A percentile compares a stretch with the other conserved stretches of the same genome.
phyloP scores from a whole-genome alignment of 2,797 vertebrate species.

The Podargus strigoides region DNA sequence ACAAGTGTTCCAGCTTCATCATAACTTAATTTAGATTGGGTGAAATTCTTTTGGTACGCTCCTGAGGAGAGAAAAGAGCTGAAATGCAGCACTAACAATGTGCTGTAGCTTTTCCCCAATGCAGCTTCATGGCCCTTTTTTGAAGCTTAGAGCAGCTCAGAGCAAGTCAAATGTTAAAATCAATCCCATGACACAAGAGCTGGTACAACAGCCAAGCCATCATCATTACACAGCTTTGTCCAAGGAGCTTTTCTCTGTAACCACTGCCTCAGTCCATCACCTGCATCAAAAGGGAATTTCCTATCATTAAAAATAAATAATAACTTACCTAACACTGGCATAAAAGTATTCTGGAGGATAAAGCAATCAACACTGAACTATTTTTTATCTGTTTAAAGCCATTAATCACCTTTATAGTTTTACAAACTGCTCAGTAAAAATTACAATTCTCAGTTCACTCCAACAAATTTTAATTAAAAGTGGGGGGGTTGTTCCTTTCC shows the following conservation, averaged over 20 bases:
- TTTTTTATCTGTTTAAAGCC: not conserved
- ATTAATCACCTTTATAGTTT: not conserved
- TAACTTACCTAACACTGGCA: not conserved
- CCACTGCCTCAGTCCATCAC: not conserved
- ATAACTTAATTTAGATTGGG: not conserved
- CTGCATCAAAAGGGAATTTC: not conserved
- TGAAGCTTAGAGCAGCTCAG: not conserved
- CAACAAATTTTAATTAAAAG: not conserved
- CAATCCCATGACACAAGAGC: not conserved
- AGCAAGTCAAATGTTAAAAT: not conserved
- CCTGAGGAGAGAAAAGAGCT: not conserved
- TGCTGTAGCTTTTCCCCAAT: not conserved
- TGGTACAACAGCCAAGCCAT: not conserved
- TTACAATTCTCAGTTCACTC: not conserved
- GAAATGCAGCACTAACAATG: not conserved
- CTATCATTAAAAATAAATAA: not conserved
- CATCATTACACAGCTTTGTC: not conserved
- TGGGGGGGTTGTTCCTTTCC: not conserved
- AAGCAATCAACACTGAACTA: not conserved
- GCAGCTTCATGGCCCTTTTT: not conserved
- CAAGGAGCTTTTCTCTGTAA: not conserved
- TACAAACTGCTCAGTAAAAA: not conserved
- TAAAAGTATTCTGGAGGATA: not conserved
- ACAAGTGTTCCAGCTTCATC: not conserved
- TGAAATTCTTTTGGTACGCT: not conserved